Conservation (phyloP, 2,888 invertebrate species). For the Nematopogon swammerdamellus region DNA sequence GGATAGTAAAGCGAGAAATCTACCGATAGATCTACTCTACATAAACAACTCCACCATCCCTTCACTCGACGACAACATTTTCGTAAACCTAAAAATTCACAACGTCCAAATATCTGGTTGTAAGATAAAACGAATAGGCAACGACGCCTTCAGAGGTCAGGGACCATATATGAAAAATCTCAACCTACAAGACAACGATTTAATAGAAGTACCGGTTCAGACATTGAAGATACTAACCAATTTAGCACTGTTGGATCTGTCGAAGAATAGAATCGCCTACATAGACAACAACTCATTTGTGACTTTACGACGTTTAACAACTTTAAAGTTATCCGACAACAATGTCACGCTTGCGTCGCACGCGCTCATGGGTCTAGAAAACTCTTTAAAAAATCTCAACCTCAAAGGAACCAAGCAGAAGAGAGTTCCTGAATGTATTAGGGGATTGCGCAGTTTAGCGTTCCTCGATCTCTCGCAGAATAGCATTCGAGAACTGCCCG, state of each 20-base stretch:
- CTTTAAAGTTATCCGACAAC: slow-evolving; percentile 84
- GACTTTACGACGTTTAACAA: slow-evolving; percentile 69
- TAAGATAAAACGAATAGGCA: slow-evolving; percentile 66
- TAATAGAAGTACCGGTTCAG: slow-evolving; percentile 73
- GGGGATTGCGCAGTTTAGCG: slow-evolving; percentile 74
- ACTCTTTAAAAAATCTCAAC: slow-evolving; percentile 81
- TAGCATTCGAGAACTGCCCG: slow-evolving; percentile 77
- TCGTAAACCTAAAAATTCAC: slow-evolving; percentile 68
- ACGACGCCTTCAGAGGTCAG: slow-evolving; percentile 78
- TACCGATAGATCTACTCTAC: slow-evolving; percentile 78
- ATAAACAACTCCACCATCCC: slow-evolving; percentile 83
- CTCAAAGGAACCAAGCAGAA: slow-evolving; percentile 83
- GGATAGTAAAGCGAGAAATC: slow-evolving; percentile 64
- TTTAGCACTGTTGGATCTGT: slow-evolving; percentile 78
- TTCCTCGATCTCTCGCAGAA: slow-evolving; percentile 90
- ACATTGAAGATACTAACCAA: slow-evolving; percentile 66
- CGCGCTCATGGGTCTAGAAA: slow-evolving; percentile 77
- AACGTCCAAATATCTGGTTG: slow-evolving; percentile 86
- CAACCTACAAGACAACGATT: slow-evolving; percentile 80
- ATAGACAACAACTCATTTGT: slow-evolving; percentile 76
- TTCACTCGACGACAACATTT: slow-evolving; percentile 63
- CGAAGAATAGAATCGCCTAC: slow-evolving; percentile 71
- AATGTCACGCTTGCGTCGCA: slow-evolving; percentile 70
- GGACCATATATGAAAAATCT: slow-evolving; percentile 77
- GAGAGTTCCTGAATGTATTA: slow-evolving; percentile 73